Conservation (phyloP, 2,797 vertebrate species). For the Lepilemur ruficaudatus region DNA sequence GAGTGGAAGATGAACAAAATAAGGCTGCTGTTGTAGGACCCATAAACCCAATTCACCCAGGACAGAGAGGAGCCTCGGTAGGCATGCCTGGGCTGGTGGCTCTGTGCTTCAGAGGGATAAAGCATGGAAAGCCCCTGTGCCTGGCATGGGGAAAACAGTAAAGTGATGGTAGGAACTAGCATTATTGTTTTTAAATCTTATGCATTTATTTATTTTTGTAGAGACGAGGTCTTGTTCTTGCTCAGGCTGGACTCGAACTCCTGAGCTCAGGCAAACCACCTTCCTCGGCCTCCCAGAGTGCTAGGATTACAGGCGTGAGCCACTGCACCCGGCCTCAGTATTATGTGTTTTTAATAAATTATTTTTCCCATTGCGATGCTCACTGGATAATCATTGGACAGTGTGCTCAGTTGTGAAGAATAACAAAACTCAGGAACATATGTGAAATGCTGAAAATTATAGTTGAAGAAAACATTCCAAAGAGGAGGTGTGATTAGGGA, state of each 20-base stretch:
- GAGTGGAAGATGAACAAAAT: neutral
- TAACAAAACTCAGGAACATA: neutral
- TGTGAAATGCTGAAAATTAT: neutral
- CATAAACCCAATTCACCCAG: accelerated
- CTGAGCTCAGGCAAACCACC: too few relatives aligned
- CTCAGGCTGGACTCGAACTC: too few relatives aligned
- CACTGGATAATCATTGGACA: neutral
- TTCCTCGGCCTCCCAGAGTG: too few relatives aligned
- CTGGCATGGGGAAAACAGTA: neutral
- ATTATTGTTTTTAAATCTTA: neutral
- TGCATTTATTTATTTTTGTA: too few relatives aligned
- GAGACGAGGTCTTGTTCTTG: too few relatives aligned
- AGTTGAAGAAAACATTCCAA: neutral
- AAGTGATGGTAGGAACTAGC: neutral
- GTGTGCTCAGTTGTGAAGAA: neutral
- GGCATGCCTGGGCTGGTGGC: neutral
- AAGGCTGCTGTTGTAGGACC: neutral
- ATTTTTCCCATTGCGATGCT: neutral
- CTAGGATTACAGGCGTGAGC: too few relatives aligned
- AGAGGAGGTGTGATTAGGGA: neutral
- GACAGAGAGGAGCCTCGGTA: neutral
- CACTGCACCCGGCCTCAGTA: neutral
- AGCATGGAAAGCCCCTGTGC: accelerated
- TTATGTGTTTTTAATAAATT: neutral
- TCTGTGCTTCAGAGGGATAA: neutral